Percentiles rank a stretch among this genome's conserved stretches.
phyloP scores from a whole-genome alignment of 2,113 vertebrate species.

The Bujurquina vittata region DNA sequence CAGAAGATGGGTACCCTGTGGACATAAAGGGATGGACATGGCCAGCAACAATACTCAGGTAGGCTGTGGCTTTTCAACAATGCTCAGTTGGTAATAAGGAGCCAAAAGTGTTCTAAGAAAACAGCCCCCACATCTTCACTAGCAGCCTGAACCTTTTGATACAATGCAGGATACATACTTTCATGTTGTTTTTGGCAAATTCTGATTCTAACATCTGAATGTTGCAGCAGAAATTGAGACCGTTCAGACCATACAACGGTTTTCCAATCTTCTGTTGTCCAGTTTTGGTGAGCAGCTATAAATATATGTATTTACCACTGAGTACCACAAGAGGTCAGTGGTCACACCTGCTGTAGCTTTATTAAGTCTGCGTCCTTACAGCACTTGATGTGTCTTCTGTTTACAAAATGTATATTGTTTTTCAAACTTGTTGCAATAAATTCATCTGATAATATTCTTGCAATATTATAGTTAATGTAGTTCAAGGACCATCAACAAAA shows the following conservation, averaged over 20 bases:
- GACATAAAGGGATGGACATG: background rate
- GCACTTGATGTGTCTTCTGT: background rate
- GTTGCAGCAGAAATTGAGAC: no score
- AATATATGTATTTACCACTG: background rate
- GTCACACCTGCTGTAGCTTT: background rate
- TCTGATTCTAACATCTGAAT: no score
- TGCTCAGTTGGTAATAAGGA: background rate
- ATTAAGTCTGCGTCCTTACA: background rate
- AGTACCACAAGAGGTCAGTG: background rate
- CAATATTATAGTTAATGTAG: background rate
- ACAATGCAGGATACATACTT: no score
- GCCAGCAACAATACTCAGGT: background rate
- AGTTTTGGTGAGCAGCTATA: background rate
- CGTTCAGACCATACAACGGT: no score
- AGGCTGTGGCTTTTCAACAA: background rate
- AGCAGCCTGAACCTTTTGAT: no score
- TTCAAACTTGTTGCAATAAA: background rate
- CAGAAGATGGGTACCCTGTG: background rate
- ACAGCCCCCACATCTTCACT: no score
- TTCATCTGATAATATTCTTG: background rate
- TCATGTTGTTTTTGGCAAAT: no score
- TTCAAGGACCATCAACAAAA: background rate
- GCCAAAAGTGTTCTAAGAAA: no score
- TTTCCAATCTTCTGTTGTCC: background rate
- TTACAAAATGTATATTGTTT: background rate